These are phyloP conservation scores for Hypena proboscidalis DNA, from an alignment of 2,888 invertebrate genomes.

Conservation along the genomic window DNA sequence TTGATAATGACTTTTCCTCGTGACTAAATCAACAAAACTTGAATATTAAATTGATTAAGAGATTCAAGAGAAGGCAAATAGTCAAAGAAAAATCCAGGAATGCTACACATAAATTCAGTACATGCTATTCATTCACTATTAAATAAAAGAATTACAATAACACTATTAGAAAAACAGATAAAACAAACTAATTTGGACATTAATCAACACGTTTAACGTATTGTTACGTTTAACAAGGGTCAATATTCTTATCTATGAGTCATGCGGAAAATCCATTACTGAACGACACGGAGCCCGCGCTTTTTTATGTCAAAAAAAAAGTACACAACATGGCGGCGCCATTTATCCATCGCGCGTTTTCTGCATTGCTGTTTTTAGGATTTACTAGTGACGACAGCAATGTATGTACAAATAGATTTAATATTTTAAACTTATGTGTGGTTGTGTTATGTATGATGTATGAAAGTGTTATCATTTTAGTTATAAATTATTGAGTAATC, in stretches of 20 bases:
- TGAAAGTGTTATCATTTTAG: constrained; percentile 12
- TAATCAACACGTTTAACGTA: too few relatives aligned
- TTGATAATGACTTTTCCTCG: too few relatives aligned
- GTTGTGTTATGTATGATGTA: background rate
- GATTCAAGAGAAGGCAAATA: too few relatives aligned
- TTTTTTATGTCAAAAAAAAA: constrained; percentile 25
- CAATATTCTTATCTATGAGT: constrained; percentile 23
- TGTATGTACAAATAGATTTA: constrained; percentile 9
- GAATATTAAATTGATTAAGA: too few relatives aligned
- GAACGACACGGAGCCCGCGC: constrained; percentile 10
- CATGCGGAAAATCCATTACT: constrained; percentile 24
- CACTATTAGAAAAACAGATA: too few relatives aligned
- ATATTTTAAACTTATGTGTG: background rate
- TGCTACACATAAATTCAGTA: too few relatives aligned
- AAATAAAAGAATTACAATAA: too few relatives aligned
- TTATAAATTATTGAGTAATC: constrained; percentile 12
- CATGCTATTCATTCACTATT: too few relatives aligned
- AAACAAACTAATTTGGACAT: too few relatives aligned
- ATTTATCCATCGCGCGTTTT: constrained; percentile 19
- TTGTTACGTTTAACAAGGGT: background rate
- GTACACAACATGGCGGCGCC: constrained; percentile 6
- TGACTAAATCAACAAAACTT: too few relatives aligned
- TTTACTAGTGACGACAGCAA: constrained; percentile 20
- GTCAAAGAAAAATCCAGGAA: too few relatives aligned
- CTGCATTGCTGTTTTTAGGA: background rate